Evolutionary conservation across 2,888 invertebrate genomes (phyloP), one percentile per base, ranked within the genome.

Genomic region (Amblyteles armatorius): DNA sequence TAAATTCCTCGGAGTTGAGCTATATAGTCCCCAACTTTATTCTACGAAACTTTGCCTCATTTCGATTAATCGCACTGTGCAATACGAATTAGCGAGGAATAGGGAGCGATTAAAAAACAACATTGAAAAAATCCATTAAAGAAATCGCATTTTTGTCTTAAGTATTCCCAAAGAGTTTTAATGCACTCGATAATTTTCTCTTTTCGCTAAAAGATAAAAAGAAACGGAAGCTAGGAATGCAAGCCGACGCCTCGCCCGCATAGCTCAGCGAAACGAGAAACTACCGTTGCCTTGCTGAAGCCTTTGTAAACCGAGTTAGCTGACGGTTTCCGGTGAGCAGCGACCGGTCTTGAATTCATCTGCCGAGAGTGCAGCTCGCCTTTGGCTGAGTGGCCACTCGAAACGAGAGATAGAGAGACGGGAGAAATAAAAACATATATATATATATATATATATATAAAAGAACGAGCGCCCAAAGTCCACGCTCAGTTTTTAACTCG

Each of bases 371-470:
- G 79, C 83, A 79, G 19, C 65, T 72, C 13, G 65, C 48, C 68
- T 71, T 48, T 13, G 71, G 74, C 71, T 76, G 71, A 83, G 83
- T 83, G 65, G 71, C 71, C 83, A 76, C 79, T 74, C 79, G 69
- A 67, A 52, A 33, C 44, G 29, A 65, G 19, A 11, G 63, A 52
- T n/a, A 57, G 48, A 72, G 19, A 50, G 74, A 72, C 5, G 78
- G 48, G 16, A 13, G 52, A 69, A n/a, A 44, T 36, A 79, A 68
- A 78, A 68, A 57, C 48, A 69, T 13, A 9, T 13, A 48, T 48
- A 72, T 57, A n/a, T n/a, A 69, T 13, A 9, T 13, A 48, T 48
- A n/a, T 29, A 60, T 29, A 63, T 63, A 63, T 33, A 50, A 5
- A 16, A 68, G n/a, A 69, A 55, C 19, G 16, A 63, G 33, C 52